These are phyloP conservation scores for Hemiscyllium ocellatum DNA, from an alignment of 2,113 vertebrate species.

Conservation along the genomic window DNA sequence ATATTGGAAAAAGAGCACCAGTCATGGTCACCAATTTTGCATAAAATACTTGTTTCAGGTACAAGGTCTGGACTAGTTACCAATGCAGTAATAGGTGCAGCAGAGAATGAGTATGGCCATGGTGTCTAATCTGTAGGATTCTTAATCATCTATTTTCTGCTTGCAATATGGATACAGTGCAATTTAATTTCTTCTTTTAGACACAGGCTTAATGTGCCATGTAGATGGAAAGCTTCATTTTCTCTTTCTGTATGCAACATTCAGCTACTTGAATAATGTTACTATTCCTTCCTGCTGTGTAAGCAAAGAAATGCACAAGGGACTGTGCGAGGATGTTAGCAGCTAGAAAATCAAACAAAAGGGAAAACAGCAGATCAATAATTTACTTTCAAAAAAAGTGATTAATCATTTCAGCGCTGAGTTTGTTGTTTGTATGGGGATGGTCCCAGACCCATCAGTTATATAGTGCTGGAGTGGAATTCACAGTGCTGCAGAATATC, in stretches of 20 bases:
- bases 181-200: background rate
- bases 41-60: too few species aligned
- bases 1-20: background rate
- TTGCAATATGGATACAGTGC: background rate
- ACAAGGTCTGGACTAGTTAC: background rate
- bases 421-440: background rate
- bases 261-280: background rate
- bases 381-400: background rate
- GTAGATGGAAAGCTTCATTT: background rate
- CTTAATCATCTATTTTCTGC: background rate
- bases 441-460: background rate
- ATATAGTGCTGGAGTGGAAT: background rate
- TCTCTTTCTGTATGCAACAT: background rate
- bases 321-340: background rate
- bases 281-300: background rate
- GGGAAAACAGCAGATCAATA: background rate
- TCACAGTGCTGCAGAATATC: background rate
- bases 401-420: background rate
- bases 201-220: background rate
- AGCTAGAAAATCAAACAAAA: background rate
- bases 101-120: background rate
- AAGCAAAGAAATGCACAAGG: background rate
- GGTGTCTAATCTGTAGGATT: background rate
- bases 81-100: background rate
- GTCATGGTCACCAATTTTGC: too few species aligned